Evolutionary conservation across 2,888 invertebrate genomes (phyloP), one percentile per base, ranked within the genome.

Genomic region (Gari tellinella): DNA sequence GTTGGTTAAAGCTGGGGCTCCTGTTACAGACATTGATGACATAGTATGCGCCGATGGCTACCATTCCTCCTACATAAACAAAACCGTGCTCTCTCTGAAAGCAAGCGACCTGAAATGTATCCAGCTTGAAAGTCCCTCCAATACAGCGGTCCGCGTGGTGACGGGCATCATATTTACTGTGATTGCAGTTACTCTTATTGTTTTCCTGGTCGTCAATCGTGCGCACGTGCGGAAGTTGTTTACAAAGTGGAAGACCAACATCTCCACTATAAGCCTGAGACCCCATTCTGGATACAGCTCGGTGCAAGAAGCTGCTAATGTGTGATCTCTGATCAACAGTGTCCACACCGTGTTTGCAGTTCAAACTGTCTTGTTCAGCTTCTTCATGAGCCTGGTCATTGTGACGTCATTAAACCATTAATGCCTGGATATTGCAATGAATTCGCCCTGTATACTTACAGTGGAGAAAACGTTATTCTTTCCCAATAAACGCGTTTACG

Each of bases 1-100:
- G 84, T 25, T 86, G 10, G 75, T 60, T 1, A 61, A 25, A 10
- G 80, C 80, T 0, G 52, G 67, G 15, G 58, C 62, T 10, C 56
- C 66, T 7, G 62, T 85, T 10, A 10, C 21, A 1, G 55, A 78
- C 52, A 73, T 64, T 37, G 26, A 60, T 0, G 37, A 68, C 2
- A 40, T 82, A 19, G 25, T 21, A 17, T 84, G 84, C 60, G 51
- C 57, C 23, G 53, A 64, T 17, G 80, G 82, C 0, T 81, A 62
- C 60, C 75, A 81, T 43, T 75, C 75, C 10, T 76, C 73, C 0
- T 81, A 81, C 46, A 72, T 61, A 1, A 53, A 26, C 15, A 72
- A 63, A 45, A 62, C 67, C 0, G 53, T 81, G 0, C 15, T 69
- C 26, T 48, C 49, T 10, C 52, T 81, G 45, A 19, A 55, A 14